Conservation (phyloP, 2,888 invertebrate species). For the Plagodis pulveraria region DNA sequence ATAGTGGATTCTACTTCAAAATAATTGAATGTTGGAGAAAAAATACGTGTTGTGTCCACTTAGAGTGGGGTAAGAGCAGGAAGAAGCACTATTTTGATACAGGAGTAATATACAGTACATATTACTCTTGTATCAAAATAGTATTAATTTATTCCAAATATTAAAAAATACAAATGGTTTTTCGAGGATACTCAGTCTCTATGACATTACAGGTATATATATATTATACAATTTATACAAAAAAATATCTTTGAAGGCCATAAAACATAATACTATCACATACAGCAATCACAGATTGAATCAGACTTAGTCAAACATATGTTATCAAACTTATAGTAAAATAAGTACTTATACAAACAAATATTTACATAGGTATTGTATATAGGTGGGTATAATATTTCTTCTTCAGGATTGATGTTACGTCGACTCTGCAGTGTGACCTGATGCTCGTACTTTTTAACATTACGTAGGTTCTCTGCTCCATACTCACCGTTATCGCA, state of each 20-base stretch:
- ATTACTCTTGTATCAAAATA: too few species aligned
- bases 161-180: too few species aligned
- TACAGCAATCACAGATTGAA: not conserved
- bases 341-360: not conserved
- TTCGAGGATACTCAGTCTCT: too few species aligned
- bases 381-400: too few species aligned
- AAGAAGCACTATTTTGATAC: too few species aligned
- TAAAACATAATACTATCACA: not conserved
- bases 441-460: conserved; percentile 3
- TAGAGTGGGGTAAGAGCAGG: too few species aligned
- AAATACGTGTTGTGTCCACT: too few species aligned
- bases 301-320: not conserved
- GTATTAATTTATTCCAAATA: too few species aligned
- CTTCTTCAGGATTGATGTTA: not conserved
- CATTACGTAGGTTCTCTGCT: conserved; percentile 1
- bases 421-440: conserved; percentile 1
- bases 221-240: not conserved
- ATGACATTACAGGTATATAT: too few species aligned
- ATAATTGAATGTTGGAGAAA: too few species aligned
- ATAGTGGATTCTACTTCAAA: too few species aligned
- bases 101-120: too few species aligned
- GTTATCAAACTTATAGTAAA: not conserved
- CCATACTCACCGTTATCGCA: conserved; percentile 13
- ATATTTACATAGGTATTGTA: not conserved
- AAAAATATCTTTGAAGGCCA: not conserved